A percentile compares a stretch with the other conserved stretches of the same genome.
Conservation (phyloP, 2,113 vertebrate genomes). For the Maylandia zebra region DNA sequence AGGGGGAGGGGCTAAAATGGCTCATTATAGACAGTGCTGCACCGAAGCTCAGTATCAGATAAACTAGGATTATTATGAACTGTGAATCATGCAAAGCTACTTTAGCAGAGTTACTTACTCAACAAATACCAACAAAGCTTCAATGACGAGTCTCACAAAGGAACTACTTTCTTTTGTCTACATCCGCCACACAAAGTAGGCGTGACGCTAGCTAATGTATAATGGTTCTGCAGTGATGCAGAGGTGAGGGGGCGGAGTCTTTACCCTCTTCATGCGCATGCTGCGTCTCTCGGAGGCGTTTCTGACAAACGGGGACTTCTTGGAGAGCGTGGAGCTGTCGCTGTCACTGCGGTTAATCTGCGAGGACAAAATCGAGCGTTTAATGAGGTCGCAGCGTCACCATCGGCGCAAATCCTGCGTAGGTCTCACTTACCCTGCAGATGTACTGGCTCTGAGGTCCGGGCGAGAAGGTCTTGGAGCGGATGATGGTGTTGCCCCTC, state of each 20-base stretch:
- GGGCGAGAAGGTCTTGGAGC: constrained; percentile 96
- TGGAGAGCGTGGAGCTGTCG: constrained; percentile 94
- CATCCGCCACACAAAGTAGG: background rate
- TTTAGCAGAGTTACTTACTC: background rate
- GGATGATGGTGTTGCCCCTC: constrained; percentile 92
- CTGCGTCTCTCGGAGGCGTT: constrained; percentile 92
- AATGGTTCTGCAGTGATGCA: background rate
- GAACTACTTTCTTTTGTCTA: background rate
- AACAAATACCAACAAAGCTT: background rate
- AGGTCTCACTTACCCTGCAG: constrained; percentile 81
- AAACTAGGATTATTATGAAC: background rate
- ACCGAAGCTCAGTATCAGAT: rapidly evolving
- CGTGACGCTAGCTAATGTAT: background rate
- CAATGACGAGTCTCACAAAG: background rate
- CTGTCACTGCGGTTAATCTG: constrained; percentile 97
- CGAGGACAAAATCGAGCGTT: background rate
- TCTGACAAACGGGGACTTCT: constrained; percentile 89
- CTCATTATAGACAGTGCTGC: rapidly evolving
- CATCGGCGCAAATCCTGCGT: background rate
- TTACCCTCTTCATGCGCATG: constrained; percentile 90
- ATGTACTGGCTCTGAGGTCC: constrained; percentile 97
- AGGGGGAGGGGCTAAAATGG: background rate
- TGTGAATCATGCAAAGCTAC: background rate
- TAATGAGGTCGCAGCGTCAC: rapidly evolving
- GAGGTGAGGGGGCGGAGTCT: background rate